phyloP scores from a whole-genome alignment of 2,113 vertebrate genomes.

The Taxidea taxus region DNA sequence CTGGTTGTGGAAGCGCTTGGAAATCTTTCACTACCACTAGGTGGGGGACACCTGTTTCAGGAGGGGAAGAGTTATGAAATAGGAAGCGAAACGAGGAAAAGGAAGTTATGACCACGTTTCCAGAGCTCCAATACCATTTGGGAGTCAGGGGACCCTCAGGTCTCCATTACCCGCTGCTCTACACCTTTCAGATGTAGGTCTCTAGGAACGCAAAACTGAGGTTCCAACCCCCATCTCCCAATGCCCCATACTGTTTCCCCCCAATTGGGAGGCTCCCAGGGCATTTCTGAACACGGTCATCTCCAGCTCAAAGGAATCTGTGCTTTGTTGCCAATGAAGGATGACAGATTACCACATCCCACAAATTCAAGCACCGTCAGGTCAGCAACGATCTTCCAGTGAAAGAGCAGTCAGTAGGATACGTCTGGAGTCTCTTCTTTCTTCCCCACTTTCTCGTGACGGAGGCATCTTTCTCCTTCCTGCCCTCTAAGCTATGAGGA shows the following conservation, averaged over 20 bases:
- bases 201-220: background rate
- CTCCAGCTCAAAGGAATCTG: background rate
- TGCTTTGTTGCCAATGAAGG: background rate
- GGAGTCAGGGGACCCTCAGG: background rate
- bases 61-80: background rate
- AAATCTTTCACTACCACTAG: conserved; percentile 8
- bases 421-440: background rate
- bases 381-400: background rate
- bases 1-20: background rate
- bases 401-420: background rate
- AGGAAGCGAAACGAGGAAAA: conserved; percentile 15
- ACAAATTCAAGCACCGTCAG: background rate
- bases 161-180: background rate
- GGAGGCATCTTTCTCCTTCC: background rate
- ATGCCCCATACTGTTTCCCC: background rate
- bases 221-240: background rate
- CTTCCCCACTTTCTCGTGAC: no score
- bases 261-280: background rate
- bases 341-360: background rate
- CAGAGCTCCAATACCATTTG: background rate
- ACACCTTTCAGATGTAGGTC: background rate
- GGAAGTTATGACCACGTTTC: background rate
- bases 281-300: background rate
- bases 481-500: background rate
- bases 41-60: conserved; percentile 31